phyloP scores from a whole-genome alignment of 2,113 vertebrate species.

The Nyctibius bracteatus region DNA sequence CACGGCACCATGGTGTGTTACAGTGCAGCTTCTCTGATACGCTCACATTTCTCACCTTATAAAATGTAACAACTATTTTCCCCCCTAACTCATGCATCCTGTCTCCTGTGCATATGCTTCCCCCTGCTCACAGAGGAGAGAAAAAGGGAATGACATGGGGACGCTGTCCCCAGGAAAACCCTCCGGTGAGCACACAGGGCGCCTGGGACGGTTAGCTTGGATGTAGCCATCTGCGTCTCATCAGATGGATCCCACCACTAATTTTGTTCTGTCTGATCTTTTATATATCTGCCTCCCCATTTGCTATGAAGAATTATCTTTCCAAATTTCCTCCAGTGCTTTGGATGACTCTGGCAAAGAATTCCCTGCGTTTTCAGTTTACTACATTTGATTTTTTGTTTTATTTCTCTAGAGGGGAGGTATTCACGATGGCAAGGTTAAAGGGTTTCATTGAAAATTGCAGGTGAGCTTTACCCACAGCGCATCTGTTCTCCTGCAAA shows the following conservation, averaged over 20 bases:
- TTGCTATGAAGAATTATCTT: neutral
- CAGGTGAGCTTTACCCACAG: neutral
- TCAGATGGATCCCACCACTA: neutral
- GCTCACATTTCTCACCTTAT: neutral
- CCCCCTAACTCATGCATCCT: neutral
- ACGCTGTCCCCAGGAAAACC: neutral
- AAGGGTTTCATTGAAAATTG: neutral
- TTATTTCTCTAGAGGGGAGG: neutral
- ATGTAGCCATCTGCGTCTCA: neutral
- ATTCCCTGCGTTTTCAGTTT: neutral
- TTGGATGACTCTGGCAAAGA: neutral
- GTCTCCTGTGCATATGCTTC: neutral
- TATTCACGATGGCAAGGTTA: neutral
- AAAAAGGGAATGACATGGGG: neutral
- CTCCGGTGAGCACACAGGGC: neutral
- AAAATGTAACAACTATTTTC: neutral
- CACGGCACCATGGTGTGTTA: neutral
- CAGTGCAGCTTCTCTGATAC: neutral
- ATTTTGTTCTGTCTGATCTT: neutral
- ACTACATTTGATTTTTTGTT: neutral
- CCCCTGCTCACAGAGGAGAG: neutral
- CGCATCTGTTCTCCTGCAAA: neutral
- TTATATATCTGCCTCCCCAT: neutral
- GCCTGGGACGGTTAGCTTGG: neutral
- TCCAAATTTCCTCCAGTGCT: neutral